These are phyloP conservation scores for Dolichopus griseipennis DNA, from an alignment of 2,888 invertebrate genomes.

Conservation along the genomic window DNA sequence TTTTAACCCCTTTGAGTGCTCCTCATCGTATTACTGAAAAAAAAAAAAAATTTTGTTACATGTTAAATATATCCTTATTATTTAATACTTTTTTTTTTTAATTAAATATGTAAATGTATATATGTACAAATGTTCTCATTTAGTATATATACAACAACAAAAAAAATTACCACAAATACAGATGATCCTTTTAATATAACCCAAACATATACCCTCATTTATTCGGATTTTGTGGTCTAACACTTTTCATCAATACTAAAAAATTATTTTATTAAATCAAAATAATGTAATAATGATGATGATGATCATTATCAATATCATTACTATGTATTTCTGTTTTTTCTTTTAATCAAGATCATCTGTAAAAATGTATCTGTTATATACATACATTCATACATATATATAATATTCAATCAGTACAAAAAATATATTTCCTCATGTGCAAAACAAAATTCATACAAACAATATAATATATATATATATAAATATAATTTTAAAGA, in stretches of 20 bases:
- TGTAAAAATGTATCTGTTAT: background rate
- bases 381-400: background rate
- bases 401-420: too few relatives aligned
- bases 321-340: background rate
- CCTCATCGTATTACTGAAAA: background rate
- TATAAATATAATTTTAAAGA: background rate
- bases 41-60: background rate
- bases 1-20: conserved; percentile 3
- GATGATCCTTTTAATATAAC: background rate
- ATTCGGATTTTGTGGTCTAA: conserved; percentile 8
- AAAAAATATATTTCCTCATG: too few relatives aligned
- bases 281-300: too few relatives aligned
- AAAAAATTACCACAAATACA: background rate
- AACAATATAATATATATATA: background rate
- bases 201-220: background rate
- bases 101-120: too few relatives aligned
- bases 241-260: conserved; percentile 1
- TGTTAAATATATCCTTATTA: background rate
- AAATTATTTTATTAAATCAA: background rate
- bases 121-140: too few relatives aligned
- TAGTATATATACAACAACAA: too few relatives aligned
- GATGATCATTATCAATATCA: background rate
- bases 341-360: background rate
- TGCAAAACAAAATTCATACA: background rate
- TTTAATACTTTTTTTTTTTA: too few relatives aligned